Percentiles rank a stretch among this genome's conserved stretches.
These are phyloP conservation scores for Metridium senile DNA, from an alignment of 92 coral and sea anemone species.

Conservation along the genomic window DNA sequence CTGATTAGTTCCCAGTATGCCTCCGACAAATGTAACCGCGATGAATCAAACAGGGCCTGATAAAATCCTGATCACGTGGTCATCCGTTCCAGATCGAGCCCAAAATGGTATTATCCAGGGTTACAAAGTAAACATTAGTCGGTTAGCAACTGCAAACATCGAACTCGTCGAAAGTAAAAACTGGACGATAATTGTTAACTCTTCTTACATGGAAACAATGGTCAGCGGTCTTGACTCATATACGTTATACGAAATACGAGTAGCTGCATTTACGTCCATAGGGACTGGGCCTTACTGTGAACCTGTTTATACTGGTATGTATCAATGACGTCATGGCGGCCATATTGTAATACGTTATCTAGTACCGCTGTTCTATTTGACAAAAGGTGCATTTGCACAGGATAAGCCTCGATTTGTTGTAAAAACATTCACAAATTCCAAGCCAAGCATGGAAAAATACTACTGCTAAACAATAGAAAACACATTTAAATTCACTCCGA, in stretches of 20 bases:
- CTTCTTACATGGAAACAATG: conserved; percentile 6
- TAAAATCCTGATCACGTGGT: conserved; percentile 43
- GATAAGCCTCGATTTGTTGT: too few species aligned
- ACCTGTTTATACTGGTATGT: conserved; percentile 51
- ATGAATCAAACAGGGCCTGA: conserved; percentile 51
- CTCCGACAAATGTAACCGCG: conserved; percentile 51
- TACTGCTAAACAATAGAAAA: too few species aligned
- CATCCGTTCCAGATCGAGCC: conserved; percentile 44
- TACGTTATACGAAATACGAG: conserved; percentile 34
- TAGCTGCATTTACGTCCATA: conserved; percentile 49
- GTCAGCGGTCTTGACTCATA: conserved; percentile 43
- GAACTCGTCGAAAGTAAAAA: conserved; percentile 11
- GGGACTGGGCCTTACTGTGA: conserved; percentile 51
- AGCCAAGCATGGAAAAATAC: too few species aligned
- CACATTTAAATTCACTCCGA: too few species aligned
- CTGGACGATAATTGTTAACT: background rate
- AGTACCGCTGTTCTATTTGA: too few species aligned
- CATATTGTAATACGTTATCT: background rate
- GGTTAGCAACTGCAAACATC: conserved; percentile 36
- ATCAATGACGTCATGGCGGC: background rate
- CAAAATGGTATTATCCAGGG: conserved; percentile 58
- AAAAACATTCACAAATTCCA: too few species aligned
- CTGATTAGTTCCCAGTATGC: conserved; percentile 51
- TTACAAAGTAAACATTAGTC: conserved; percentile 50
- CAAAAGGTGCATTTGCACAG: too few species aligned